These are phyloP conservation scores for Zelleria hepariella DNA, from an alignment of 2,888 invertebrate genomes.

Conservation along the genomic window DNA sequence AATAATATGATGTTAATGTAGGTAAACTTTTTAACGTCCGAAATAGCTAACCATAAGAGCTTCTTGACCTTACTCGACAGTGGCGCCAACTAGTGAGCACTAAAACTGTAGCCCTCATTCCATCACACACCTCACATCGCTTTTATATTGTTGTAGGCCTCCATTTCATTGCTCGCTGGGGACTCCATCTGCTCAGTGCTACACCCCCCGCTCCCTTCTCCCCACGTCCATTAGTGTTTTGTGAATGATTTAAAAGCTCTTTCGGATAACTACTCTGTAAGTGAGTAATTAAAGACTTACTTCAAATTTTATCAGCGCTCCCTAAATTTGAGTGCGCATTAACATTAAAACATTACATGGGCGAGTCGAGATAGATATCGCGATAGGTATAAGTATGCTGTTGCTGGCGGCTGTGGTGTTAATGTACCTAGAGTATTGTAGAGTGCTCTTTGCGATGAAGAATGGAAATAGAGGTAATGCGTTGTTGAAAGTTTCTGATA, in stretches of 20 bases:
- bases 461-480: too few relatives aligned
- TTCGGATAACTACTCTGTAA: slow-evolving; percentile 73
- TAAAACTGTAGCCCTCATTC: too few relatives aligned
- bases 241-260: slow-evolving; percentile 74
- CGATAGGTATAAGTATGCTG: neutral
- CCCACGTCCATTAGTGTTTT: slow-evolving; percentile 72
- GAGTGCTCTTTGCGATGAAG: too few relatives aligned
- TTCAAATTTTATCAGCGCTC: slow-evolving; percentile 70
- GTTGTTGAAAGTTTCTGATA: too few relatives aligned
- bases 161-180: slow-evolving; percentile 65
- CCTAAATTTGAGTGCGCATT: slow-evolving; percentile 70
- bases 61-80: too few relatives aligned
- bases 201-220: slow-evolving; percentile 30
- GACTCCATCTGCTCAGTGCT: slow-evolving; percentile 55
- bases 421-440: too few relatives aligned
- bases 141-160: slow-evolving; percentile 66
- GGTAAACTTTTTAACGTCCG: too few relatives aligned
- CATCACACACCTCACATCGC: slow-evolving; percentile 44
- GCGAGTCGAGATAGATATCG: slow-evolving; percentile 10
- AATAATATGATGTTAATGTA: too few relatives aligned
- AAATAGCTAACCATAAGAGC: too few relatives aligned
- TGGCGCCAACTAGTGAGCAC: too few relatives aligned
- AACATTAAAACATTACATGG: slow-evolving; percentile 64
- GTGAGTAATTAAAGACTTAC: slow-evolving; percentile 72
- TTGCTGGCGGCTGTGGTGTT: too few relatives aligned